Percentiles rank a stretch among this genome's conserved stretches.
Conservation (phyloP, 2,888 invertebrate genomes). For the Drosophila conformis region DNA sequence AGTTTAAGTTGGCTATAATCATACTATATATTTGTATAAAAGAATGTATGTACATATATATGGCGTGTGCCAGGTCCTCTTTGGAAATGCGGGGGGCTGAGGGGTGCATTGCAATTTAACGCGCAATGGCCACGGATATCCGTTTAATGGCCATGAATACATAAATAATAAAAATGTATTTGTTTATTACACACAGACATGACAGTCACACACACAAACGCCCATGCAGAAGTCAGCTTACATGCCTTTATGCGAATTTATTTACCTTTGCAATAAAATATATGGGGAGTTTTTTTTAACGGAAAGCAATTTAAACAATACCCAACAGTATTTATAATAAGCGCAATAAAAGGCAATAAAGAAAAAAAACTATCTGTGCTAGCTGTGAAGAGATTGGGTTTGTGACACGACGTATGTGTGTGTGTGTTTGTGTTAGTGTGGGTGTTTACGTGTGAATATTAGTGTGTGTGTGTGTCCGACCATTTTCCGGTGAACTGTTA, state of each 20-base stretch:
- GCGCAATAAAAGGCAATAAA: constrained; percentile 62
- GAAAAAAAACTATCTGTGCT: constrained; percentile 63
- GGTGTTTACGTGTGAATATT: not conserved
- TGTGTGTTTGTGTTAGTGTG: not conserved
- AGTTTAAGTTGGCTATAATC: constrained; percentile 38
- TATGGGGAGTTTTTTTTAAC: constrained; percentile 53
- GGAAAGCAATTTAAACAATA: constrained; percentile 80
- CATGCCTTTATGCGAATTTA: constrained; percentile 69
- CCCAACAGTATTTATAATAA: constrained; percentile 74
- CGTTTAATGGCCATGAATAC: constrained; percentile 82
- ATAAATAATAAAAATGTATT: constrained; percentile 82
- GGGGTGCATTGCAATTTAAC: constrained; percentile 71
- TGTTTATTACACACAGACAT: constrained; percentile 71
- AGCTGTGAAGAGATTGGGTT: constrained; percentile 66
- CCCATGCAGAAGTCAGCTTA: constrained; percentile 59
- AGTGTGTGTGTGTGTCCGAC: constrained; percentile 45
- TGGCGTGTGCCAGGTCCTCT: constrained; percentile 21
- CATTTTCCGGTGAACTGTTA: constrained; percentile 78
- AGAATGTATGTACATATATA: not conserved
- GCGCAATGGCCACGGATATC: constrained; percentile 78
- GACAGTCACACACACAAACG: constrained; percentile 21
- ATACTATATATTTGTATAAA: not conserved
- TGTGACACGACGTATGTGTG: constrained; percentile 30
- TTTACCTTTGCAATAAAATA: constrained; percentile 79
- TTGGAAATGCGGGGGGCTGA: constrained; percentile 2